These are phyloP conservation scores for Desmodus rotundus DNA, from an alignment of 2,113 vertebrate genomes.

Conservation along the genomic window DNA sequence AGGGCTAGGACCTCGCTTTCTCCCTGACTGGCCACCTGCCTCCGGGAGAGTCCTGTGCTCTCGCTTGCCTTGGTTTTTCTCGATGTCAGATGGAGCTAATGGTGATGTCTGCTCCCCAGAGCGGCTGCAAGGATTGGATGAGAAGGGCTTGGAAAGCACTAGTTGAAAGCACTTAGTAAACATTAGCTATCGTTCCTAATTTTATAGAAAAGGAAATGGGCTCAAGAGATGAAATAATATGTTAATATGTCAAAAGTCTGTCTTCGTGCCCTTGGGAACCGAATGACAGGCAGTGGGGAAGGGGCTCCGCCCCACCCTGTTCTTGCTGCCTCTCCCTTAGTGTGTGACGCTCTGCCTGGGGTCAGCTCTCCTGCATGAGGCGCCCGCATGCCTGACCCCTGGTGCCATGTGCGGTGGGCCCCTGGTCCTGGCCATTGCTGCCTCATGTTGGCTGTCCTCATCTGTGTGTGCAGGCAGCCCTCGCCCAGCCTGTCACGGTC, in stretches of 20 bases:
- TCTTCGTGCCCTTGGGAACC: neutral
- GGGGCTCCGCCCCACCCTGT: neutral
- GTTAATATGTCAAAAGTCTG: accelerated
- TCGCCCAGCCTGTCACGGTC: accelerated
- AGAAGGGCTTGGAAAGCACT: too few species aligned
- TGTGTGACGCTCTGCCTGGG: neutral
- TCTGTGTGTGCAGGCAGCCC: neutral
- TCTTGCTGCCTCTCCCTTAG: accelerated
- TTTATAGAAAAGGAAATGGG: neutral
- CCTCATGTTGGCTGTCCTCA: neutral
- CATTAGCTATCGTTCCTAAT: neutral
- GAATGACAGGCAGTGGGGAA: too few species aligned
- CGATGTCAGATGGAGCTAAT: neutral
- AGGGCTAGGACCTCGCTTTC: neutral
- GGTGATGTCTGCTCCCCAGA: neutral
- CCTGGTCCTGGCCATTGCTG: neutral
- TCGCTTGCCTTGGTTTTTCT: neutral
- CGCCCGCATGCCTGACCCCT: neutral
- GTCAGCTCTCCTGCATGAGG: neutral
- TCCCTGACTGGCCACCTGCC: neutral
- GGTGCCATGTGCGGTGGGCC: neutral
- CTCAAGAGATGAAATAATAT: neutral
- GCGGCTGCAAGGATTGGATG: neutral
- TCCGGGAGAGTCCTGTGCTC: neutral
- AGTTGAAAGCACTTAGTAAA: neutral